phyloP scores from a whole-genome alignment of 1,140 invertebrate genomes.

The Achroia grisella region DNA sequence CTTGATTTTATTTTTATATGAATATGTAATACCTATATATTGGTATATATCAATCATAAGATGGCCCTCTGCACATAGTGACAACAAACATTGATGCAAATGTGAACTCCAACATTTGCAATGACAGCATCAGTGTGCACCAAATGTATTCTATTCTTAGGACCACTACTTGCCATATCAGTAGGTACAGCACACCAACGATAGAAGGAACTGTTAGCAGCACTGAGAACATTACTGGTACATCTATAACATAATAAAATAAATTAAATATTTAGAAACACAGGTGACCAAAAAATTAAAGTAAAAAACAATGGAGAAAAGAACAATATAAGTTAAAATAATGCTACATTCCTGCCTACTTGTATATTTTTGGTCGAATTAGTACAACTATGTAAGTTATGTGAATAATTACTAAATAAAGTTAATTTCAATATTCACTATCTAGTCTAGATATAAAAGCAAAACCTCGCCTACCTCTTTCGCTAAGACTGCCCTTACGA shows the following conservation, averaged over 20 bases:
- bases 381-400: no score
- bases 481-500: slow-evolving; percentile 90
- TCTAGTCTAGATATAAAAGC: no score
- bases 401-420: no score
- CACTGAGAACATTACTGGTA: slow-evolving; percentile 86
- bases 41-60: slow-evolving; percentile 56
- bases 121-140: slow-evolving; percentile 84
- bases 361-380: no score
- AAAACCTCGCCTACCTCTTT: slow-evolving; percentile 81
- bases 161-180: slow-evolving; percentile 89
- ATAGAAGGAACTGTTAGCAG: slow-evolving; percentile 86
- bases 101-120: slow-evolving; percentile 84
- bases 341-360: no score
- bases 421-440: no score
- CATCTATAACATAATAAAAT: slow-evolving; percentile 64
- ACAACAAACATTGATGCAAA: slow-evolving; percentile 85
- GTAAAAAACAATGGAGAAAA: neutral
- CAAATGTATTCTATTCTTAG: slow-evolving; percentile 89
- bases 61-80: slow-evolving; percentile 79
- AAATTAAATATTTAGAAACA: no score
- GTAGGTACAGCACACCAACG: slow-evolving; percentile 85
- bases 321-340: no score
- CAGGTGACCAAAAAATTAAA: no score
- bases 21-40: no score
- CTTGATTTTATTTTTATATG: no score